phyloP scores from a whole-genome alignment of 2,113 vertebrate genomes.

The Rhombomys opimus region DNA sequence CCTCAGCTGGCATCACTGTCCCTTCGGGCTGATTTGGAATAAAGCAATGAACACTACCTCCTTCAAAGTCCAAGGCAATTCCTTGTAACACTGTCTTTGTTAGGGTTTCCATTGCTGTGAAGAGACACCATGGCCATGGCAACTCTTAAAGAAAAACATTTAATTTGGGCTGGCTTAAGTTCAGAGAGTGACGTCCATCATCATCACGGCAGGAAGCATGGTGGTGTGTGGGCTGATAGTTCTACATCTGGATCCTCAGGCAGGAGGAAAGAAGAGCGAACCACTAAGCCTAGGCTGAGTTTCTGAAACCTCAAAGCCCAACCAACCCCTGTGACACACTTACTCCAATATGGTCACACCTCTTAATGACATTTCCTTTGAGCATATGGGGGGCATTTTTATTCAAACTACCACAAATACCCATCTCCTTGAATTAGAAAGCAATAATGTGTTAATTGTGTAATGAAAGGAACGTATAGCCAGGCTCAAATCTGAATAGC shows the following conservation, averaged over 20 bases:
- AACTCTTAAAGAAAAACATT: neutral
- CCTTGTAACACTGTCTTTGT: neutral
- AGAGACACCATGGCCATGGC: neutral
- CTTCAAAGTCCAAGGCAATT: neutral
- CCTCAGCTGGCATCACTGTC: neutral
- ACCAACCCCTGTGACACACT: neutral
- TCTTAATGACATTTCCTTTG: too few relatives aligned
- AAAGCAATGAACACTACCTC: neutral
- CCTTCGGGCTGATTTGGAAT: neutral
- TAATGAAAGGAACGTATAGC: slow-evolving; percentile 5
- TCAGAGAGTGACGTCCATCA: neutral
- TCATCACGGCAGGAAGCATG: neutral
- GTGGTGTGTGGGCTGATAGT: neutral
- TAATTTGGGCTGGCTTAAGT: neutral
- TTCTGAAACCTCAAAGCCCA: neutral
- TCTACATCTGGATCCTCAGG: neutral
- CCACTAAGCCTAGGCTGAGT: neutral
- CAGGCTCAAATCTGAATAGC: slow-evolving; percentile 24
- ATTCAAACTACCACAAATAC: neutral
- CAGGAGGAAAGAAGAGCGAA: neutral
- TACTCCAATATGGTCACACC: neutral
- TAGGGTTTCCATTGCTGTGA: neutral
- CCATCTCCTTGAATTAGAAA: neutral
- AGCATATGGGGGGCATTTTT: neutral
- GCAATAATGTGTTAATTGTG: neutral